phyloP scores from a whole-genome alignment of 2,888 invertebrate species.

The Pegoplata infirma region DNA sequence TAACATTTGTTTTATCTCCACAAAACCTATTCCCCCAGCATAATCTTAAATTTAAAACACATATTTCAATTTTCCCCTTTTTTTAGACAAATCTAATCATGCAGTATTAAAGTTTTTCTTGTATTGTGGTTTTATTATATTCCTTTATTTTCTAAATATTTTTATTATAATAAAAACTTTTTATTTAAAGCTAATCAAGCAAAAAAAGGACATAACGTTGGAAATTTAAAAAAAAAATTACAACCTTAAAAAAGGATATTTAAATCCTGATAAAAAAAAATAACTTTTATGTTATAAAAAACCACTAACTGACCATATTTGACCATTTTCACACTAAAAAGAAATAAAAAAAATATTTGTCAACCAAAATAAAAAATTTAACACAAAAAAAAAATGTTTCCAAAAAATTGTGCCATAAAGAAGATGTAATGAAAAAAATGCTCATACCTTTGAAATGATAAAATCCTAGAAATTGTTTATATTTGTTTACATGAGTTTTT shows the following conservation, averaged over 20 bases:
- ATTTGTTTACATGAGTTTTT: background rate
- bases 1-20: too few relatives aligned
- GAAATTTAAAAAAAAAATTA: background rate
- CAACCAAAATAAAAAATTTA: background rate
- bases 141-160: background rate
- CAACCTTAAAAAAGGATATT: background rate
- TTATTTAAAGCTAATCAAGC: background rate
- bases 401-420: too few relatives aligned
- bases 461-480: background rate
- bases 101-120: too few relatives aligned
- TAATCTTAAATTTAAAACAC: too few relatives aligned
- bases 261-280: background rate
- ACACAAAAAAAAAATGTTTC: background rate
- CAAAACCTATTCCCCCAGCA: too few relatives aligned
- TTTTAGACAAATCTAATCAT: too few relatives aligned
- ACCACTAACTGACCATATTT: background rate
- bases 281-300: background rate
- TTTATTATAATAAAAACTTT: background rate
- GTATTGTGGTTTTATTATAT: background rate
- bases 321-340: background rate
- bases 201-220: too few relatives aligned
- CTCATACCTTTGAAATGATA: too few relatives aligned
- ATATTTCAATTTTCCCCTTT: too few relatives aligned
- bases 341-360: background rate
- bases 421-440: too few relatives aligned